Base-by-base conservation (phyloP, 2,888 invertebrate genomes). In the Rambutsinella grinnellia region DNA sequence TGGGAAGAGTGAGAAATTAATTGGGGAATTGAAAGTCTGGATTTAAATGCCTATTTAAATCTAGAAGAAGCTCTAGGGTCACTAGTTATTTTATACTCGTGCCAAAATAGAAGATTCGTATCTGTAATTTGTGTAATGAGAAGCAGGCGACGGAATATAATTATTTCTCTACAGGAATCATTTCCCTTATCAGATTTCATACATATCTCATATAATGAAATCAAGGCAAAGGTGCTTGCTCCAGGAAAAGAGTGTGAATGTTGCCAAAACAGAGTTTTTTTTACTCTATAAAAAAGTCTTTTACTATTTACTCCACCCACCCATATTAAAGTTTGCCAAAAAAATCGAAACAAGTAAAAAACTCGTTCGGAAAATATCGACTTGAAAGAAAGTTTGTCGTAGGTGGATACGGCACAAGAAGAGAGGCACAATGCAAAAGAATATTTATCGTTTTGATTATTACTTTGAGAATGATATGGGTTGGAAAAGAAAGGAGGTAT, bases 241-340 rank as follows among this genome's bases (percentile, higher is more conserved):
- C 72, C 72, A 74, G 72, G 72, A 74, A n/a, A 74, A 74, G 54
- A 65, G 36, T 53, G 54, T 24, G 61, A 53, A 53, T 58, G 19
- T 74, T 74, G 72, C 72, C 72, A 74, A 74, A 49, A 49, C n/a
- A n/a, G 5, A n/a, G 66, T 66, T 54, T 66, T 61, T 61, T 61
- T 46, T 44, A 3, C 58, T 58, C 27, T 36, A 36, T 8, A 36
- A 36, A 5, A 36, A 36, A 36, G 6, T 8, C 36, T 36, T 13
- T 13, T 5, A 36, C 36, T 36, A n/a, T n/a, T 53, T 71, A 58
- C 60, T 60, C 72, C 72, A 66, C 72, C 72, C 72, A 74, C 72
- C 58, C 36, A 36, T 36, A 13, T 13, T 61, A 44, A 36, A 26
- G 66, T 60, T 63, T 74, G 66, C 60, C 53, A 60, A 53, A 13